These are phyloP conservation scores for Cephalopachus bancanus DNA, from an alignment of 2,797 vertebrate genomes.

Conservation along the genomic window DNA sequence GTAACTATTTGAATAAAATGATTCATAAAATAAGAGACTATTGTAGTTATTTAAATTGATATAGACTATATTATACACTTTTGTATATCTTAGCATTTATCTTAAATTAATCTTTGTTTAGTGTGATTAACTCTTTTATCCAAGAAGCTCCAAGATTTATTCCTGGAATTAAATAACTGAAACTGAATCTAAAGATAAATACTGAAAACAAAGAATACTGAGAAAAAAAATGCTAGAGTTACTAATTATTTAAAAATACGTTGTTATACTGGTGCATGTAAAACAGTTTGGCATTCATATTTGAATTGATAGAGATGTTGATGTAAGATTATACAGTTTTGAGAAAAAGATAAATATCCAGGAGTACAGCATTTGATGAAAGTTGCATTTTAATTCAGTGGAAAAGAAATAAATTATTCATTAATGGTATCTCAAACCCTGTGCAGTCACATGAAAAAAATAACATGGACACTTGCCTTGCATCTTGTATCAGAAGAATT, in stretches of 20 bases:
- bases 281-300: background rate
- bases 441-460: background rate
- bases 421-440: background rate
- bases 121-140: background rate
- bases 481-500: background rate
- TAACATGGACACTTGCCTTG: background rate
- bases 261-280: background rate
- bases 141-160: background rate
- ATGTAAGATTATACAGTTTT: background rate
- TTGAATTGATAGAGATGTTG: background rate
- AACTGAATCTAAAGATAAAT: background rate
- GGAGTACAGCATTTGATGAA: background rate
- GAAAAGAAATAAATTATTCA: background rate
- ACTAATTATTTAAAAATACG: background rate
- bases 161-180: background rate
- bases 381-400: background rate
- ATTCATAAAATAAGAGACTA: background rate
- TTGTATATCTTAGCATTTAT: background rate
- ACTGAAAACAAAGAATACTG: background rate
- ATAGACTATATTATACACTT: background rate
- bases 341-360: background rate
- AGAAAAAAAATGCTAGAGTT: background rate
- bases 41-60: background rate
- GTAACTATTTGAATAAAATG: background rate
- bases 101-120: background rate